A percentile compares a stretch with the other conserved stretches of the same genome.
phyloP scores from a whole-genome alignment of 1,140 invertebrate species.

The Atta texana region DNA sequence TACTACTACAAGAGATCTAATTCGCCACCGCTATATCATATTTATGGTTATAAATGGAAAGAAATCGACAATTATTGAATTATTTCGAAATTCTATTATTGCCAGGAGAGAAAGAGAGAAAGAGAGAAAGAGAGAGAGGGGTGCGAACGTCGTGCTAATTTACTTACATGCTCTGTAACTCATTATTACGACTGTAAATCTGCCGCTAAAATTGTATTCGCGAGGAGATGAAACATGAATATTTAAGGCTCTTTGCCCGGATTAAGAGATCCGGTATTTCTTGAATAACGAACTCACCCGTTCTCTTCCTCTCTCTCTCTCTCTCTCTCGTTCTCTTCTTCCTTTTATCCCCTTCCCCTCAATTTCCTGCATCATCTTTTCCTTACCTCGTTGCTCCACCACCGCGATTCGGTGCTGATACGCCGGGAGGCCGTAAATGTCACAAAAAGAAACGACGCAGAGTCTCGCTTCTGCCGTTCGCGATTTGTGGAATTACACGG shows the following conservation, averaged over 20 bases:
- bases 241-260: conserved; percentile 60
- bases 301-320: background rate
- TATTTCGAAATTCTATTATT: conserved; percentile 47
- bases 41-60: conserved; percentile 22
- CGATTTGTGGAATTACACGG: conserved; percentile 57
- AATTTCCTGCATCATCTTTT: background rate
- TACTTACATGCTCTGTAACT: conserved; percentile 60
- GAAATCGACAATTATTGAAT: conserved; percentile 35
- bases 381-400: background rate
- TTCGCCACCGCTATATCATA: background rate
- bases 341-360: too few relatives aligned
- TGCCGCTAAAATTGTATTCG: conserved; percentile 59
- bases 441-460: conserved; percentile 39
- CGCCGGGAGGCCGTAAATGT: conserved; percentile 20
- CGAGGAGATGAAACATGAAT: conserved; percentile 63
- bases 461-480: conserved; percentile 28
- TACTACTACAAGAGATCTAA: background rate
- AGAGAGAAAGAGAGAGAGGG: too few relatives aligned
- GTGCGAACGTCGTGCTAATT: conserved; percentile 30
- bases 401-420: conserved; percentile 43
- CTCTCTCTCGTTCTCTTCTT: background rate
- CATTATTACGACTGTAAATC: conserved; percentile 61
- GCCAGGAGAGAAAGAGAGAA: background rate
- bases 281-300: conserved; percentile 53
- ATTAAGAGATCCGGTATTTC: conserved; percentile 64